A percentile compares a stretch with the other conserved stretches of the same genome.
Evolutionary conservation across 2,888 invertebrate genomes (phyloP).

Genomic region (Lymantria monacha): DNA sequence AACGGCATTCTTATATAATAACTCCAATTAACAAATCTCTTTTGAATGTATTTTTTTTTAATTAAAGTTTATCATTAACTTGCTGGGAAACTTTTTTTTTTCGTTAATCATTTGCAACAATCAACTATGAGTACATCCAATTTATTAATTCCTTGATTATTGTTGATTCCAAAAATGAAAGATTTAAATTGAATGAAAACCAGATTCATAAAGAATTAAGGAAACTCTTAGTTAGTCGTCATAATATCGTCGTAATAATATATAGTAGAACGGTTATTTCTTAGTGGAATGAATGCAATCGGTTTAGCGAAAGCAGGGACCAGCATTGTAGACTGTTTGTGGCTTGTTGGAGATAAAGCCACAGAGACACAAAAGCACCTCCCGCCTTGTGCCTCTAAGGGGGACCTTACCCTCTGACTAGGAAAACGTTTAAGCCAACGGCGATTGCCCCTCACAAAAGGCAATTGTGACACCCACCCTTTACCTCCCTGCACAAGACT

Average conservation of each 20-base stretch:
- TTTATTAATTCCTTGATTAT: conserved; percentile 35
- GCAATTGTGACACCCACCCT: conserved; percentile 31
- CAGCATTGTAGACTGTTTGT: conserved; percentile 49
- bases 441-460: conserved; percentile 72
- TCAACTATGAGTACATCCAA: conserved; percentile 27
- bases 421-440: conserved; percentile 64
- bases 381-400: conserved; percentile 32
- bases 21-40: too few species aligned
- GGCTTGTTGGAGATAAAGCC: conserved; percentile 60
- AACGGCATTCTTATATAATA: too few species aligned
- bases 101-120: background rate
- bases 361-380: conserved; percentile 60
- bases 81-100: too few species aligned
- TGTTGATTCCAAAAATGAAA: conserved; percentile 22
- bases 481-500: conserved; percentile 46
- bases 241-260: too few species aligned
- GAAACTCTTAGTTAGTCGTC: conserved; percentile 15
- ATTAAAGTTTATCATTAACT: too few species aligned
- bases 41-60: too few species aligned
- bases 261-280: conserved; percentile 33
- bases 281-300: conserved; percentile 59
- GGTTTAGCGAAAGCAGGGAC: conserved; percentile 46
- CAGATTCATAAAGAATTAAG: conserved; percentile 16
- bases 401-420: conserved; percentile 30
- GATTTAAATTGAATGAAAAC: conserved; percentile 31